Evolutionary conservation across 2,797 vertebrate genomes (phyloP), one percentile per base, ranked within the genome.

Genomic region (Austrolebias charrua): DNA sequence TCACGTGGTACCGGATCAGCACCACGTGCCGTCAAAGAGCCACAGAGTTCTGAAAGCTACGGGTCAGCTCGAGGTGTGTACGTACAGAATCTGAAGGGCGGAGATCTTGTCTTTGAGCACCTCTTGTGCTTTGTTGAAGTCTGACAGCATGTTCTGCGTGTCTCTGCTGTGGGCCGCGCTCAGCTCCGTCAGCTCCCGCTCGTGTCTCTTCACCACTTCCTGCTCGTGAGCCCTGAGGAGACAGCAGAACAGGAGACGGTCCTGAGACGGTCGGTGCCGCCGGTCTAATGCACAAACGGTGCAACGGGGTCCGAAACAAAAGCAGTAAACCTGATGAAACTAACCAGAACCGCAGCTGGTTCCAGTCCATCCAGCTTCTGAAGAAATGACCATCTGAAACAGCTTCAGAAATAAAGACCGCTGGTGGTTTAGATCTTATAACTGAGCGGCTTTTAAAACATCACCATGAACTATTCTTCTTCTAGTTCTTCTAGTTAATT

Each of bases 121-220:
- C 82, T 98, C 96, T 91, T 97, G 96, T 80, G 95, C 96, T 88
- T 98, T 98, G 95, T 98, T 97, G 94, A 98, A 98, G 94, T 99
- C 96, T 50, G 94, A 93, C 89, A 97, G 92, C 95, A 99, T 96
- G 92, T 94, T 95, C 92, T 98, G 95, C 71, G 95, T 98, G 81
- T 99, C 96, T 88, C 95, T 93, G 93, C 94, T 94, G 91, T 98
- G 95, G 74, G 91, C 87, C 67, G 91, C 89, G 85, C 91, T 95
- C 93, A 99, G 88, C 85, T 95, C 96, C 68, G 90, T 86, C 78
- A 98, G 84, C 86, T 97, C 95, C 84, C 95, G 90, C 87, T 98
- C 96, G 60, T 96, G 95, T 88, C 94, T 95, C 95, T 98, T 97
- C 85, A 89, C 93, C 94, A 98, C 88, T 92, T 99, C 96, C 90